Conservation (phyloP, 2,888 invertebrate species). For the Hoplodrina blanda region DNA sequence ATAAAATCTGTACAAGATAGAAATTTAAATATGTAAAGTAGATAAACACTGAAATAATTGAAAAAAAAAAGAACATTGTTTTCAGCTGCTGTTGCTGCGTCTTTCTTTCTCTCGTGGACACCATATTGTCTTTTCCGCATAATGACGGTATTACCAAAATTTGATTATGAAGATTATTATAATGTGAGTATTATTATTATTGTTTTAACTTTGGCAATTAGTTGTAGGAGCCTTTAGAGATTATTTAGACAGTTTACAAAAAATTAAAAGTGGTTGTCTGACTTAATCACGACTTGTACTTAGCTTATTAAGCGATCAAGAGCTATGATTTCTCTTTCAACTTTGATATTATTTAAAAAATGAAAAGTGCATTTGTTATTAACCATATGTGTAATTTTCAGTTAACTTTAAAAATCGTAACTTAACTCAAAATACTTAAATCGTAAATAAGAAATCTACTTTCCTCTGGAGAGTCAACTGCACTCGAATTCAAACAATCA, state of each 20-base stretch:
- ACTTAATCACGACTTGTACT: no score
- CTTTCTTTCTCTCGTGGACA: constrained; percentile 93
- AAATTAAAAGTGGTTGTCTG: no score
- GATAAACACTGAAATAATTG: constrained; percentile 1
- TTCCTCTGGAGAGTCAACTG: not conserved
- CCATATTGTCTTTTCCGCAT: constrained; percentile 95
- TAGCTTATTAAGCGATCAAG: no score
- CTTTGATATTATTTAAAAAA: no score
- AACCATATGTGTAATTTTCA: not conserved
- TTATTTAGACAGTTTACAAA: no score
- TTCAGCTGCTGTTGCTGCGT: constrained; percentile 83
- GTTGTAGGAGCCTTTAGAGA: not conserved
- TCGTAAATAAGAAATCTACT: not conserved
- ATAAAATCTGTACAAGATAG: not conserved
- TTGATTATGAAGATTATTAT: constrained; percentile 78
- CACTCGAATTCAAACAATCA: constrained; percentile 3
- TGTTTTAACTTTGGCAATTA: not conserved
- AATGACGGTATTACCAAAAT: constrained; percentile 91
- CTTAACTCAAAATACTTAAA: not conserved
- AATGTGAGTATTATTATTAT: constrained; percentile 78
- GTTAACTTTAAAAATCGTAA: not conserved
- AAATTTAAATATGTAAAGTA: constrained; percentile 23
- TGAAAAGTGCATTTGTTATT: no score
- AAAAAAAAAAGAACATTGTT: constrained; percentile 51
- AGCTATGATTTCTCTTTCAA: no score